phyloP scores from a whole-genome alignment of 2,888 invertebrate genomes.

The Microctonus brassicae region DNA sequence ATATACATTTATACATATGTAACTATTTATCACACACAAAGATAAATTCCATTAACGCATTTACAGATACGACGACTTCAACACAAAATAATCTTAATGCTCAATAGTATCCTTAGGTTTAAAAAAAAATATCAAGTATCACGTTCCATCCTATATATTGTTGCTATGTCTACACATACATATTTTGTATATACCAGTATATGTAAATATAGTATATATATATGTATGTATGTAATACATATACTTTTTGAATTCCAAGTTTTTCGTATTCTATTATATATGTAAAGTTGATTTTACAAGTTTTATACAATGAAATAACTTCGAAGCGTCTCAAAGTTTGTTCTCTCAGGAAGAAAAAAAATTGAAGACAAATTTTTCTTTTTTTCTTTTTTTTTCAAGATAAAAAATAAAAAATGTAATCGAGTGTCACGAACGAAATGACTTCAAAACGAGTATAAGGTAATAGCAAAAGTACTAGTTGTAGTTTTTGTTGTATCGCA shows the following conservation, averaged over 20 bases:
- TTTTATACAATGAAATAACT: not conserved
- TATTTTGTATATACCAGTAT: not conserved
- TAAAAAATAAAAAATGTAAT: not conserved
- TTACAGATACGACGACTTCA: conserved; percentile 11
- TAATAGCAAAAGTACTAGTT: not conserved
- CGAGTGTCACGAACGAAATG: not conserved
- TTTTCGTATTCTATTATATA: not conserved
- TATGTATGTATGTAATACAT: no score
- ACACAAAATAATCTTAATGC: conserved; percentile 28
- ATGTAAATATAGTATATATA: not conserved
- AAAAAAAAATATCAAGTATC: conserved; percentile 22
- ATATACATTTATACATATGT: not conserved
- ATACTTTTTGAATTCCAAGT: not conserved
- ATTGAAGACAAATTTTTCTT: not conserved
- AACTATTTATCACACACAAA: not conserved
- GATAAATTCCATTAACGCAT: conserved; percentile 32
- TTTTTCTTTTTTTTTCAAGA: not conserved
- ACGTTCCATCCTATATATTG: not conserved
- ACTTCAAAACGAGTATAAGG: not conserved
- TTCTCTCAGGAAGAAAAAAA: not conserved
- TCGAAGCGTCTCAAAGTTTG: not conserved
- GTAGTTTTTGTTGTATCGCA: not conserved
- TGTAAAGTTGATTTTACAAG: not conserved
- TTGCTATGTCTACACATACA: not conserved
- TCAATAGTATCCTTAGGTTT: conserved; percentile 4